Evolutionary conservation across 1,140 invertebrate genomes (phyloP).

Genomic region (Fopius arisanus): DNA sequence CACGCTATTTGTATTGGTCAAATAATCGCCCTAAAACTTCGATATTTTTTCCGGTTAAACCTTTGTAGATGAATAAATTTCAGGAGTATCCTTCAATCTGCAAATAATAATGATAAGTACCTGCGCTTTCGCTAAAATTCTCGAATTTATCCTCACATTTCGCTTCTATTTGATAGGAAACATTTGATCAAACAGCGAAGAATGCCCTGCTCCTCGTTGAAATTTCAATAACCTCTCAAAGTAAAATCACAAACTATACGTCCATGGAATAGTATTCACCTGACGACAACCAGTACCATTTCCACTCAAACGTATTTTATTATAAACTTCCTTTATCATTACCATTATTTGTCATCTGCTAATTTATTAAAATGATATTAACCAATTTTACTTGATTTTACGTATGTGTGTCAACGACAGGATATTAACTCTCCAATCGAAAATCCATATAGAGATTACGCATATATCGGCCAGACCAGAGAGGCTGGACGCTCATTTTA

Average conservation of each 20-base stretch:
- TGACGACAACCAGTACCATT: background rate
- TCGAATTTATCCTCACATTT: background rate
- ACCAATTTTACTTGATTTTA: background rate
- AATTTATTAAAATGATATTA: constrained; percentile 1
- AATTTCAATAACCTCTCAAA: too few species aligned
- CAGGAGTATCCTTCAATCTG: background rate
- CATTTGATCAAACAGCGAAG: too few species aligned
- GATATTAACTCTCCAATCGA: background rate
- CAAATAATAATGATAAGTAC: background rate
- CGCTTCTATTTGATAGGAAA: background rate
- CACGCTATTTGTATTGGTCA: background rate
- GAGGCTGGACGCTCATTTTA: background rate
- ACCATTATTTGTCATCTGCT: background rate
- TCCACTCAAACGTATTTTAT: background rate
- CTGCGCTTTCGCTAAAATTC: background rate
- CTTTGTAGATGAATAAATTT: background rate
- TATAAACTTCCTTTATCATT: background rate
- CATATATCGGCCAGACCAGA: background rate
- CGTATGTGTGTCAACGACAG: background rate
- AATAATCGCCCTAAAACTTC: background rate
- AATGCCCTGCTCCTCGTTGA: too few species aligned
- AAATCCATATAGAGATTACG: background rate
- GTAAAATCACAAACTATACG: too few species aligned
- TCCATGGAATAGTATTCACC: too few species aligned
- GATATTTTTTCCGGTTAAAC: background rate